A percentile compares a stretch with the other conserved stretches of the same genome.
phyloP scores from a whole-genome alignment of 2,888 invertebrate genomes.

The Lissocephala sabroskyi region DNA sequence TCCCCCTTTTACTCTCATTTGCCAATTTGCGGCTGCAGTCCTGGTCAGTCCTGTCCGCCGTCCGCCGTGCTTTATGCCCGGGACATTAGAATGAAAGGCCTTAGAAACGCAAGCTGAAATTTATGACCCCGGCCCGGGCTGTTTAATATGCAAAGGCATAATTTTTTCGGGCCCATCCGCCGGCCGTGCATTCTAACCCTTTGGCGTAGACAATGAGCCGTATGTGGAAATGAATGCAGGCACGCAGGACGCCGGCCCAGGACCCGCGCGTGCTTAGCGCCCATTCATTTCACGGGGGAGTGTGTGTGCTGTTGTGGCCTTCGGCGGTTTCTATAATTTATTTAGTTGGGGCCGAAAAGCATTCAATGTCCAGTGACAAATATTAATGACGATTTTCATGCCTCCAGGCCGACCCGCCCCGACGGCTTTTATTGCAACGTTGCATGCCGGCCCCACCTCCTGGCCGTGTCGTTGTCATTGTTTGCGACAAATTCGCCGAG shows the following conservation, averaged over 20 bases:
- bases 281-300: constrained; percentile 55
- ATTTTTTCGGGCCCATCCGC: constrained; percentile 17
- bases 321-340: constrained; percentile 44
- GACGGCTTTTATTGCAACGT: constrained; percentile 10
- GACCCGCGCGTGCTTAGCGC: constrained; percentile 45
- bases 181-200: constrained; percentile 37
- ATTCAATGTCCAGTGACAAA: constrained; percentile 66
- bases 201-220: constrained; percentile 34
- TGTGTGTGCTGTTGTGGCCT: constrained; percentile 1
- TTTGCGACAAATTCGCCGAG: no score
- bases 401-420: constrained; percentile 37
- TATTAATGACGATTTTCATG: constrained; percentile 70
- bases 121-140: constrained; percentile 35
- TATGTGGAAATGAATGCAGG: constrained; percentile 48
- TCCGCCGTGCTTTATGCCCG: background rate
- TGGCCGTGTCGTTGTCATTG: constrained; percentile 3
- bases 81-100: background rate
- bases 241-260: constrained; percentile 35
- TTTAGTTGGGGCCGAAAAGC: constrained; percentile 36
- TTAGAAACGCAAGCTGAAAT: constrained; percentile 18
- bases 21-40: background rate
- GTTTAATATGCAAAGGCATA: constrained; percentile 64
- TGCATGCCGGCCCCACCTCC: constrained; percentile 24
- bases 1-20: background rate
- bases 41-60: no score